Base-by-base conservation (phyloP, 2,888 invertebrate genomes). In the Drosophila stalkeri region DNA sequence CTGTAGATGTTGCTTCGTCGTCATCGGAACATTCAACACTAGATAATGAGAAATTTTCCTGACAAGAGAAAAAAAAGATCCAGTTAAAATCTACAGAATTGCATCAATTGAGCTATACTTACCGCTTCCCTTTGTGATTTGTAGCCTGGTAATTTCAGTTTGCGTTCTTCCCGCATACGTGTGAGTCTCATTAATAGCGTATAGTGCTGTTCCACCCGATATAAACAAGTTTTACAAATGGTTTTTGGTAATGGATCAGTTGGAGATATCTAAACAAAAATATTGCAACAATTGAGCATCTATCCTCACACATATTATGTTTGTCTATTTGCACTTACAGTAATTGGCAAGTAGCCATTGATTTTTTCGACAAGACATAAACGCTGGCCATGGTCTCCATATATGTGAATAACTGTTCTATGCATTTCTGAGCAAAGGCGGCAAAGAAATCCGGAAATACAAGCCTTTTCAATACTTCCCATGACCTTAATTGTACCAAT, bases 391-490 rank as follows among this genome's bases (percentile, higher is more conserved):
- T 96, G 96, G 85, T 96, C 96, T 46, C 97, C 96, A 92, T 97
- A 97, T 82, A 97, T 96, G 92, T 97, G 97, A 83, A 97, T 95
- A 64, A 97, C 97, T 59, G 90, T 95, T 91, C 96, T 95, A 93
- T 97, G 97, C 95, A 97, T 96, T 94, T 97, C 96, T 39, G 97
- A 97, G 93, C 97, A 97, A 72, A 97, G 94, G 91, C 97, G 95
- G 93, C 97, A 97, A 91, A 97, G 95, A 94, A 96, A 97, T 81
- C 97, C 97, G 60, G 96, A 96, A 90, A 97, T 95, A 82, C 96
- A 95, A 61, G 96, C 97, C 93, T 95, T 95, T 86, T 96, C 96
- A 87, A 96, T 95, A 91, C 97, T 97, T 55, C 97, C 97, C 97
- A 97, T 97, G 51, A 47, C 35, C 31, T 64, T 47, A 37, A 41